Evolutionary conservation across 2,113 vertebrate genomes (phyloP).

Genomic region (Mustelus asterias): DNA sequence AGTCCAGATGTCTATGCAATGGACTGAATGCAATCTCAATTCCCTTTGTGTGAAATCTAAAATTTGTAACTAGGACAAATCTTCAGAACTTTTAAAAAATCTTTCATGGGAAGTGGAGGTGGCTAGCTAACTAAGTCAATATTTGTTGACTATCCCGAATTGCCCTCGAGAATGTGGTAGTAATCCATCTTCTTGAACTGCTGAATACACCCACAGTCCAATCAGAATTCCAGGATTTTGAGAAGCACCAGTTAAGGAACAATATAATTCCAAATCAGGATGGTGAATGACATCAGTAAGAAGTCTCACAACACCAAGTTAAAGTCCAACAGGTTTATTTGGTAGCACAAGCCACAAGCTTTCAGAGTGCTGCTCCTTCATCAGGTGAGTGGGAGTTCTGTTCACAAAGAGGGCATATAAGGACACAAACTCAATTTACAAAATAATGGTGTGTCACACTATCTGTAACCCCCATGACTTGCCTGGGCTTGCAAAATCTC

Average conservation of each 20-base stretch:
- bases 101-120: neutral
- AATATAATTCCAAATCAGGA: neutral
- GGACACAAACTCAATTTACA: too few species aligned
- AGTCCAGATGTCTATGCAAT: neutral
- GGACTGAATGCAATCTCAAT: neutral
- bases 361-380: too few species aligned
- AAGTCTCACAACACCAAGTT: too few species aligned
- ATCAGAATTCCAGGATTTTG: neutral
- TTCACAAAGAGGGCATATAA: too few species aligned
- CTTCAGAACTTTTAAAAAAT: neutral
- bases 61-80: neutral
- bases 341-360: too few species aligned
- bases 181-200: neutral
- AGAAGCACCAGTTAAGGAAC: neutral
- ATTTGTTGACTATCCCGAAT: neutral
- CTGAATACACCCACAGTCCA: neutral
- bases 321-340: too few species aligned
- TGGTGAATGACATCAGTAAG: neutral
- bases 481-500: too few species aligned
- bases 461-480: too few species aligned
- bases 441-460: too few species aligned
- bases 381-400: too few species aligned
- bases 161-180: neutral
- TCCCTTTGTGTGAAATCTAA: neutral
- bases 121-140: neutral